phyloP scores from a whole-genome alignment of 2,888 invertebrate genomes.

The Lasioglossum oenotherae region DNA sequence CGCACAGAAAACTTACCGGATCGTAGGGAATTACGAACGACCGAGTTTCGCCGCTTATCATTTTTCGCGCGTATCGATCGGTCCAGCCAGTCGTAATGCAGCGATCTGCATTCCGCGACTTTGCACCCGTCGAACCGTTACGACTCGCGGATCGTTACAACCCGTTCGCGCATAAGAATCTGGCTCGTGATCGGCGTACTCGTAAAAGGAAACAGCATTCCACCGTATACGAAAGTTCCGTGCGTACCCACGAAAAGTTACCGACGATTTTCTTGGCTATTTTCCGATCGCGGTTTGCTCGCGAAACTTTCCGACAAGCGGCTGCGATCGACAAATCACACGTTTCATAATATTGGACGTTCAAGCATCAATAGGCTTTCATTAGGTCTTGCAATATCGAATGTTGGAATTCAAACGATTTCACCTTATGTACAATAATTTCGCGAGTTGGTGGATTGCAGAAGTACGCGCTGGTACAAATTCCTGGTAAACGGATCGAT shows the following conservation, averaged over 20 bases:
- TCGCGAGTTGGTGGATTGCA: conserved; percentile 11
- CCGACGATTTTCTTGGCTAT: background rate
- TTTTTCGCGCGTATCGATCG: background rate
- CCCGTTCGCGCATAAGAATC: conserved; percentile 9
- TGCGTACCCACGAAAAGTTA: background rate
- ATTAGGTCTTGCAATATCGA: background rate
- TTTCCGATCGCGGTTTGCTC: background rate
- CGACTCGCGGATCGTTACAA: background rate
- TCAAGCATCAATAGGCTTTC: background rate
- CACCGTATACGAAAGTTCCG: background rate
- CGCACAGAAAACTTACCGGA: conserved; percentile 34
- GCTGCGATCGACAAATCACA: background rate
- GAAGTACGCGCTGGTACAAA: background rate
- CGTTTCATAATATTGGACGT: background rate
- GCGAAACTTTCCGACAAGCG: background rate
- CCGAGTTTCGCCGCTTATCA: background rate
- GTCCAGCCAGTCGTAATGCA: background rate
- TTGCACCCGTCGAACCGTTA: conserved; percentile 1
- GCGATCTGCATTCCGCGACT: background rate
- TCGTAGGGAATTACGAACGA: conserved; percentile 54
- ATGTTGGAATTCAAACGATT: background rate
- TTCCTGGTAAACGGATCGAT: conserved; percentile 40
- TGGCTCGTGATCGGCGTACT: background rate
- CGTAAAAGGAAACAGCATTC: background rate
- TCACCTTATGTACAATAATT: conserved; percentile 27